Base-by-base conservation (phyloP, 2,888 invertebrate genomes). In the Spialia ferax region DNA sequence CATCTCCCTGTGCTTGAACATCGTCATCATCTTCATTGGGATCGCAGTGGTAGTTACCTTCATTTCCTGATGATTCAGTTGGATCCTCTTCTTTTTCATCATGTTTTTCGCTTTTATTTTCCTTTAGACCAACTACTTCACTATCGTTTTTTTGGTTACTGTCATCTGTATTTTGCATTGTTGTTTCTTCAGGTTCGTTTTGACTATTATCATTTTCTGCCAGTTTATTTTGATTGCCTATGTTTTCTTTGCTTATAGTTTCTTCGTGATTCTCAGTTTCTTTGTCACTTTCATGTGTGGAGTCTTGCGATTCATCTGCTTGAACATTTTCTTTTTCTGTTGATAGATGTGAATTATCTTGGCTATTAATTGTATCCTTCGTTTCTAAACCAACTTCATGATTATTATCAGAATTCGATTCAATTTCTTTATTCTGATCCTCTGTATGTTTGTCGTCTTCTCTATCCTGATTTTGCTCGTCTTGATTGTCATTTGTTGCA, bases 1-100 rank as follows among this genome's bases (percentile, higher is more conserved):
- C 89, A 81, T 45, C 45, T 45, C 94, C 87, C 86, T 92, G 93
- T 79, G 93, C 85, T 82, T 94, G 84, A 67, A 94, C 94, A 76
- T 95, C 95, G 72, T 94, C 95, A 72, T 95, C 94, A 68, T 95
- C 95, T 80, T 94, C 91, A 72, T 90, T 94, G 77, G 82, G 80
- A 75, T 82, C 81, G 80, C 79, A 79, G 77, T 80, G 86, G 78
- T 80, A 82, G 87, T 90, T 91, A 91, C 91, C 91, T 91, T 92
- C 89, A 69, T 77, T 79, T 67, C 67, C 69, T 73, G 78, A 74
- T 72, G 84, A 70, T 59, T 56, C 54, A 57, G 57, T 52, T 42
- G 55, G 22, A 15, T 52, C 55, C 50, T 59, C 64, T 29, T 48
- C 62, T 56, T 56, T 32, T 50, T 32, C 5, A 10, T 59, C 64